A percentile compares a stretch with the other conserved stretches of the same genome.
These are phyloP conservation scores for Candoia aspera DNA, from an alignment of 2,113 vertebrate genomes.

Conservation along the genomic window DNA sequence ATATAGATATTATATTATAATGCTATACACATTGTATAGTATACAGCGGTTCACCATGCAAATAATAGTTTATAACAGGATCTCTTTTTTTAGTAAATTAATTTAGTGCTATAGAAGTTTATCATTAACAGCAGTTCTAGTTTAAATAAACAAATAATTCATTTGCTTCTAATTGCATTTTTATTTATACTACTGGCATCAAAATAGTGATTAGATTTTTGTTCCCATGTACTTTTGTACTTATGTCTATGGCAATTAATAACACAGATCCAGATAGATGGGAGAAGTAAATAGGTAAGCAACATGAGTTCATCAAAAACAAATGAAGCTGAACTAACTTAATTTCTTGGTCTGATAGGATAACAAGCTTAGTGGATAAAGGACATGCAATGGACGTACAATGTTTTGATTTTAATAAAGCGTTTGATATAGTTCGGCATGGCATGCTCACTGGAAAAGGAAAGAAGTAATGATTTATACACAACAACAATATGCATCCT, in stretches of 20 bases:
- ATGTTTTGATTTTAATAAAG: conserved; percentile 54
- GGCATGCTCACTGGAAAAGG: conserved; percentile 43
- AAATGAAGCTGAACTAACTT: conserved; percentile 69
- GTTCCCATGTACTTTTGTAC: not conserved
- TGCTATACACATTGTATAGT: not conserved
- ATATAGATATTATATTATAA: not conserved
- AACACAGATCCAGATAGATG: conserved; percentile 45
- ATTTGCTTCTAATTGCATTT: not conserved
- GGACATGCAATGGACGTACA: conserved; percentile 44
- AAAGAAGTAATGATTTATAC: conserved; percentile 48
- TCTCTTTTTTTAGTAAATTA: not conserved
- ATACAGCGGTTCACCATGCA: not conserved
- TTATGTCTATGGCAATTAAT: conserved; percentile 58
- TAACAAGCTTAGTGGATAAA: conserved; percentile 62
- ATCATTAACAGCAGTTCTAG: not conserved
- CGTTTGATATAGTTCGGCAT: conserved; percentile 57
- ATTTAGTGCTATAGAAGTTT: not conserved
- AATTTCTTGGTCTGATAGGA: conserved; percentile 57
- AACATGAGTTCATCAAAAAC: conserved; percentile 60
- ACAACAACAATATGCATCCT: not conserved
- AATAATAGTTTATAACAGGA: not conserved
- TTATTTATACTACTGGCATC: not conserved
- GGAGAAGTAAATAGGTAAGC: conserved; percentile 54
- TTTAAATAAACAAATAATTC: not conserved
- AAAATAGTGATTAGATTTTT: conserved; percentile 11